Conservation (phyloP, 2,113 vertebrate genomes). For the Arothron firmamentum region DNA sequence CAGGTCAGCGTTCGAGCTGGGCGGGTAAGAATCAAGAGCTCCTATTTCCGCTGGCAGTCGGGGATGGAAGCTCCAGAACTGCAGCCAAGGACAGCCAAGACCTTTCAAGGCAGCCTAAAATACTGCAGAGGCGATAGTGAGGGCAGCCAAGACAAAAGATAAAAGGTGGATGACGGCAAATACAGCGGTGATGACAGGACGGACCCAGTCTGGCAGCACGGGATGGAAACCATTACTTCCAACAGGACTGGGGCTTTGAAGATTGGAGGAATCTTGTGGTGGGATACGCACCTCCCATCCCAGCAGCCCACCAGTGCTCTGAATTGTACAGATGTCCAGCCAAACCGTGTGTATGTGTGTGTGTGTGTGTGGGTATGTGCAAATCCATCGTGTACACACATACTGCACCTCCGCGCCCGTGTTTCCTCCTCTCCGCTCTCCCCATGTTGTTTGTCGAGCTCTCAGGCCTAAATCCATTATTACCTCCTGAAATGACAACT, state of each 20-base stretch:
- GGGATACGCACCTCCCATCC: slow-evolving; percentile 36
- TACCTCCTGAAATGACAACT: slow-evolving; percentile 77
- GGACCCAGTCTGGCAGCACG: slow-evolving; percentile 45
- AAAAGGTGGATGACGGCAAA: slow-evolving; percentile 50
- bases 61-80: slow-evolving; percentile 43
- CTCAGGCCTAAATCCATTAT: slow-evolving; percentile 76
- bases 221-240: slow-evolving; percentile 64
- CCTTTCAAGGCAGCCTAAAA: slow-evolving; percentile 47
- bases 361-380: slow-evolving; percentile 18
- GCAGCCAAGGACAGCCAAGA: slow-evolving; percentile 49
- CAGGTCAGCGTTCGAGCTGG: slow-evolving; percentile 26
- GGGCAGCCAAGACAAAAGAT: slow-evolving; percentile 53
- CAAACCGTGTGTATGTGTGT: slow-evolving; percentile 33
- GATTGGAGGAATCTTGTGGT: slow-evolving; percentile 52
- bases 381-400: slow-evolving; percentile 40
- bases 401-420: slow-evolving; percentile 35
- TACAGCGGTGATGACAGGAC: slow-evolving; percentile 52
- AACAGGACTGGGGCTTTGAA: slow-evolving; percentile 58
- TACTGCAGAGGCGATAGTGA: slow-evolving; percentile 31
- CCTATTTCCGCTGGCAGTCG: slow-evolving; percentile 45
- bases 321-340: slow-evolving; percentile 58
- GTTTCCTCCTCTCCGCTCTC: slow-evolving; percentile 45
- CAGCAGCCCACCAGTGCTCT: slow-evolving; percentile 39
- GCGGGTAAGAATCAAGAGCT: slow-evolving; percentile 20
- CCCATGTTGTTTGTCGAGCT: slow-evolving; percentile 72